Percentiles rank a stretch among this genome's conserved stretches.
Conservation (phyloP, 2,888 invertebrate genomes). For the Torymus tubicola region DNA sequence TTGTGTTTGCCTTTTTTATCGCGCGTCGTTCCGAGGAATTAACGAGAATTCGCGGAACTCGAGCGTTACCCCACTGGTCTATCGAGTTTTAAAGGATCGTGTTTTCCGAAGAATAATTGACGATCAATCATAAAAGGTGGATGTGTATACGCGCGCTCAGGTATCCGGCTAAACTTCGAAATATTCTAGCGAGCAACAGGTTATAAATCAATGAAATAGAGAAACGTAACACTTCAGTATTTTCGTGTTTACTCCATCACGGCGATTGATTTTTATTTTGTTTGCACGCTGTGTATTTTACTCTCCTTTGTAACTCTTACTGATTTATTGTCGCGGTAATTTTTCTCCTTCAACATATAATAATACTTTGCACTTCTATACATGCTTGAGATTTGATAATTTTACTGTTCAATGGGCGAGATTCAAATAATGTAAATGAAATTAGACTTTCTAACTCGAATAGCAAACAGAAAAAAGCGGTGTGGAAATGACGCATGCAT, state of each 20-base stretch:
- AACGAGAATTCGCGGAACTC: background rate
- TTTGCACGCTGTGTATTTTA: background rate
- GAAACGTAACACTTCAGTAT: background rate
- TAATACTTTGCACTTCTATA: too few relatives aligned
- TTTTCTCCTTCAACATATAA: background rate
- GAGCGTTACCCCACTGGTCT: background rate
- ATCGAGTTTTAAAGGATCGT: slow-evolving; percentile 15
- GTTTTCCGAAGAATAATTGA: slow-evolving; percentile 49
- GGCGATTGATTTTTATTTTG: background rate
- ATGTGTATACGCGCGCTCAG: background rate
- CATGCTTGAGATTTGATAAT: background rate
- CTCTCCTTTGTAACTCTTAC: background rate
- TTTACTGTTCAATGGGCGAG: background rate
- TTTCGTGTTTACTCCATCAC: slow-evolving; percentile 3
- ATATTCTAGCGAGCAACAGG: slow-evolving; percentile 32
- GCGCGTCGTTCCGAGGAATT: background rate
- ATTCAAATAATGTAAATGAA: background rate
- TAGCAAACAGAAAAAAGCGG: background rate
- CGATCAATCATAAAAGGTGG: slow-evolving; percentile 33
- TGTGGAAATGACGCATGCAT: background rate
- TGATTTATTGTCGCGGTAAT: background rate
- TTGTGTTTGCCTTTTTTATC: slow-evolving; percentile 8
- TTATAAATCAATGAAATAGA: slow-evolving; percentile 43
- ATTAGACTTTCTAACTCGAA: background rate
- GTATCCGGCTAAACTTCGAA: background rate